Conservation (phyloP, 2,113 vertebrate genomes). For the Trematocara variabile region DNA sequence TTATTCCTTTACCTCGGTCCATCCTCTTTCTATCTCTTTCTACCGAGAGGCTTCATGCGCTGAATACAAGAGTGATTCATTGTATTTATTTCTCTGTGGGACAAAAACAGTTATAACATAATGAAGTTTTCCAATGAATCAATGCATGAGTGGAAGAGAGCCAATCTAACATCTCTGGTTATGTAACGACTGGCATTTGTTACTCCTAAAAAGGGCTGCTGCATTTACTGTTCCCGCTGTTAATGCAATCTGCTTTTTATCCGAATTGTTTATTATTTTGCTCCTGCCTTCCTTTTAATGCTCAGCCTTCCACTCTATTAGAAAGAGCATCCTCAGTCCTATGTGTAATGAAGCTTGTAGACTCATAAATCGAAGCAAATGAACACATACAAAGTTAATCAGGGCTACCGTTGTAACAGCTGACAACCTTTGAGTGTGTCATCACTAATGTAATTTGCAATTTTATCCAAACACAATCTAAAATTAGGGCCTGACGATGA, state of each 20-base stretch:
- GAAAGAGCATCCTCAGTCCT: conserved; percentile 24
- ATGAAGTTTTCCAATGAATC: neutral
- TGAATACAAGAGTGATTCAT: neutral
- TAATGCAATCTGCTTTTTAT: neutral
- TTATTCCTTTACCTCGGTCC: conserved; percentile 1
- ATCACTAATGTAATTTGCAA: neutral
- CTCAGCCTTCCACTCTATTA: conserved; percentile 26
- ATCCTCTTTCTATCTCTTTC: neutral
- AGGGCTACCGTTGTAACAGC: neutral
- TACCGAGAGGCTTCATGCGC: neutral
- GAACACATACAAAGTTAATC: neutral
- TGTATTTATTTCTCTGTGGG: neutral
- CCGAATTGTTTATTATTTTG: conserved; percentile 2
- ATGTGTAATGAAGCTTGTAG: conserved; percentile 15
- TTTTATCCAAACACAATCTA: neutral
- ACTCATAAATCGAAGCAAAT: conserved; percentile 2
- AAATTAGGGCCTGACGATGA: neutral
- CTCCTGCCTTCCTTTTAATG: neutral
- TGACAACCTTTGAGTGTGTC: neutral
- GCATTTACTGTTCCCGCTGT: neutral
- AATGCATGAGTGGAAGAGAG: neutral
- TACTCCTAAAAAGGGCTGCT: neutral
- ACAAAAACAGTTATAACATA: neutral
- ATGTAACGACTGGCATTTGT: neutral
- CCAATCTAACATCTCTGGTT: neutral